Evolutionary conservation across 2,797 vertebrate species (phyloP), one percentile per base, ranked within the genome.

Genomic region (Muraenolepis orangiensis): DNA sequence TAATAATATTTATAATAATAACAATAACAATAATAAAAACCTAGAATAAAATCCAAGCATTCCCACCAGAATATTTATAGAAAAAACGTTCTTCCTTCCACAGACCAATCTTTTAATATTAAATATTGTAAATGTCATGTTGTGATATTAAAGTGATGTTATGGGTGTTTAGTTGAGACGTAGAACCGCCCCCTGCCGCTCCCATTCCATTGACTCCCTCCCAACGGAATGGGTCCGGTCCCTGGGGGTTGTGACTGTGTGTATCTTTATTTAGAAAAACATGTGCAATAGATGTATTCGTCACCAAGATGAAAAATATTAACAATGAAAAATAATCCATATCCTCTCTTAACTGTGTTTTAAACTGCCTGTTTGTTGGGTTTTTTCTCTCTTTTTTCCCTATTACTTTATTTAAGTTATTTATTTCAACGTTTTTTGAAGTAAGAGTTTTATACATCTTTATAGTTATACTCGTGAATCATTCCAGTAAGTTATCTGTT

Each of bases 101-200:
- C n/a, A 94, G 91, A 93, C 87, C 91, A 92, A 93, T 93, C 92
- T 95, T 94, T 94, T 94, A 93, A 90, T 91, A 94, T 90, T 90
- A 87, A 91, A 91, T 93, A 94, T 93, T 94, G 94, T 94, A 94
- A 92, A 94, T 93, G 94, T 94, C 90, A 90, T 94, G 95, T 96
- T 94, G n/a, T n/a, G n/a, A n/a, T n/a, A 92, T 93, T 94, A 91
- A 92, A 86, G 93, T 98, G 93, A 91, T 87, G 84, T 96, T 95
- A 93, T 94, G 94, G 92, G 91, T 95, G 91, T 95, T 91, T 92
- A 92, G 88, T 88, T 89, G 89, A 92, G 80, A 75, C 86, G 91
- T 90, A 91, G 88, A 85, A 87, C 74, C 29, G 87, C 85, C 87
- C 85, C 87, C 84, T 82, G 73, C 86, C 80, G 69, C 70, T 93